Evolutionary conservation across 2,113 vertebrate genomes (phyloP).

Genomic region (Tenrec ecaudatus): DNA sequence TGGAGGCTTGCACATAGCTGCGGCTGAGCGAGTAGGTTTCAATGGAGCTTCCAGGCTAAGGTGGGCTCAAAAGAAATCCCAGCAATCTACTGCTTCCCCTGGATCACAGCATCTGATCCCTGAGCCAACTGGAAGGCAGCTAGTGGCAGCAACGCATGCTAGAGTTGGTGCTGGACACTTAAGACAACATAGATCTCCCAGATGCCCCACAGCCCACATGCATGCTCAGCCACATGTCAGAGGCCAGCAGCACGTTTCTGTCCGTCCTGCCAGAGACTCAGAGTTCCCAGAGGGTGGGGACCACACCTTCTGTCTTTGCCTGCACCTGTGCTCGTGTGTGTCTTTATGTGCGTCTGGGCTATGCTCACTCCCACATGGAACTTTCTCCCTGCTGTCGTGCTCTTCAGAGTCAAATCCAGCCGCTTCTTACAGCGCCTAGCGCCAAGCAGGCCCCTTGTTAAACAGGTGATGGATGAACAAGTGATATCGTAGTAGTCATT

Average conservation of each 20-base stretch:
- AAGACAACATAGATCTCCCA: neutral
- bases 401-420: neutral
- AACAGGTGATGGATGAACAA: neutral
- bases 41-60: neutral
- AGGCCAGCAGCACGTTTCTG: neutral
- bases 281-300: neutral
- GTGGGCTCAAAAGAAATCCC: neutral
- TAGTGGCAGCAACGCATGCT: neutral
- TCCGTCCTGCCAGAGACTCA: neutral
- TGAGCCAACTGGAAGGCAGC: neutral
- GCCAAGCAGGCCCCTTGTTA: neutral
- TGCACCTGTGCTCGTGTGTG: neutral
- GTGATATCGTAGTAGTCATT: neutral
- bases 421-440: too few species aligned
- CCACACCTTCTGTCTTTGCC: rapidly evolving
- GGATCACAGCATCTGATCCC: neutral
- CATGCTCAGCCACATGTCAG: neutral
- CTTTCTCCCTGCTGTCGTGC: neutral
- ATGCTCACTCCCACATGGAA: neutral
- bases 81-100: too few species aligned
- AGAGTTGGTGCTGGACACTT: neutral
- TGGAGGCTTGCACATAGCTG: neutral
- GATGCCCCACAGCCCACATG: neutral
- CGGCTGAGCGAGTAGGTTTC: neutral
- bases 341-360: neutral